A percentile compares a stretch with the other conserved stretches of the same genome.
Evolutionary conservation across 30 jellyfish, hydroid and myxozoan genomes (phyloP).

Genomic region (Hydractinia echinata): DNA sequence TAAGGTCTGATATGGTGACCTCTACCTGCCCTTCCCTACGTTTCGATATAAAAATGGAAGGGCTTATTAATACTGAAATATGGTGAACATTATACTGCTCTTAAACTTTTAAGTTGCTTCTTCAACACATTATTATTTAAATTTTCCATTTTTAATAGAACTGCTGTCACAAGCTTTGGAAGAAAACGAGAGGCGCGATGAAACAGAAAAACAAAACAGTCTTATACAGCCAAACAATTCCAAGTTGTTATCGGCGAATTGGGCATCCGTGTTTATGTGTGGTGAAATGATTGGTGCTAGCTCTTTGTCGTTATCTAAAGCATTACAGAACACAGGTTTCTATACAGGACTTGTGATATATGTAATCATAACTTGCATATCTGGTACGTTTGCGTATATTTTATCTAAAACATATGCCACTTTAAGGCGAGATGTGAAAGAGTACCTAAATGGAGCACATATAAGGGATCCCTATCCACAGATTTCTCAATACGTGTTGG

Average conservation of each 20-base stretch:
- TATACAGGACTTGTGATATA: not conserved
- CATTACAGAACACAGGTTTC: not conserved
- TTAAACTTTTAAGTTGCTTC: no score
- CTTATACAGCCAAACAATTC: not conserved
- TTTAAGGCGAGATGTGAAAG: not conserved
- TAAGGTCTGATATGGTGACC: no score
- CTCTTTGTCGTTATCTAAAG: not conserved
- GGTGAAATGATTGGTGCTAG: conserved; percentile 11
- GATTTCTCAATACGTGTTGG: not conserved
- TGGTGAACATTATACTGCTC: no score
- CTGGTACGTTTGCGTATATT: not conserved
- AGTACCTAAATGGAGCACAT: not conserved
- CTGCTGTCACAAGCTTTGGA: no score
- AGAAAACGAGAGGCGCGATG: no score
- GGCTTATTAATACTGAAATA: no score
- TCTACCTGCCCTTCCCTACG: no score
- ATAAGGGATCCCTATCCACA: not conserved
- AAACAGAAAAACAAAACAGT: no score
- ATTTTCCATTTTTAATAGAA: no score
- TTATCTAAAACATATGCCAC: not conserved
- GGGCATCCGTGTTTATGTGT: not conserved
- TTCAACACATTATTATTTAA: no score
- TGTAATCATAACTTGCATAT: not conserved
- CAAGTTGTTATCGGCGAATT: not conserved
- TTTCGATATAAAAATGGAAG: no score